Evolutionary conservation across 2,888 invertebrate species (phyloP).

Genomic region (Lepidochrysops patricia): DNA sequence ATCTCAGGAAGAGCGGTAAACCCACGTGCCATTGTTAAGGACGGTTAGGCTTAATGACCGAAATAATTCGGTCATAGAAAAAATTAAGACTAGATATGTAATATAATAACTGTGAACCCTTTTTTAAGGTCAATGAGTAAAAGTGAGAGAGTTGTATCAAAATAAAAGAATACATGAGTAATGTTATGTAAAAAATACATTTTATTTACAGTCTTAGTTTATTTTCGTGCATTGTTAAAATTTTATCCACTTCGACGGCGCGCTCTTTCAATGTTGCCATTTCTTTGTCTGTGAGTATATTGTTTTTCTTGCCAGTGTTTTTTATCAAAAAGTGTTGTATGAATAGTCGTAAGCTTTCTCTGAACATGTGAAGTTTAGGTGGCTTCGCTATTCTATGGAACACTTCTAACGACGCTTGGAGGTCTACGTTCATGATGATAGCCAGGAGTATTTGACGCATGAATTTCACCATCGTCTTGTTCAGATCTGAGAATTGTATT

Average conservation of each 20-base stretch:
- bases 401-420: conserved; percentile 74
- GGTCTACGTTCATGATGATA: conserved; percentile 80
- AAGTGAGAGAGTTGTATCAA: neutral
- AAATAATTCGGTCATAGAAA: no score
- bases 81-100: no score
- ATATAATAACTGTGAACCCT: no score
- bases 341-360: conserved; percentile 88
- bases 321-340: conserved; percentile 89
- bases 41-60: no score
- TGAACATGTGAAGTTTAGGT: conserved; percentile 83
- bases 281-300: conserved; percentile 43
- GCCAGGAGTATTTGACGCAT: conserved; percentile 85
- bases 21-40: no score
- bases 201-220: conserved; percentile 48
- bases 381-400: conserved; percentile 84
- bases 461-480: conserved; percentile 84
- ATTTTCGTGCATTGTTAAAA: conserved; percentile 71
- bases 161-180: neutral
- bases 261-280: conserved; percentile 63
- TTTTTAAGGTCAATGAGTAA: no score
- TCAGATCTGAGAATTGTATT: conserved; percentile 90
- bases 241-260: conserved; percentile 78
- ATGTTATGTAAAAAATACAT: neutral
- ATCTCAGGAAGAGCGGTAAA: no score
- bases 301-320: conserved; percentile 68